A percentile compares a stretch with the other conserved stretches of the same genome.
phyloP scores from a whole-genome alignment of 2,797 vertebrate species.

The Darevskia nairensis region DNA sequence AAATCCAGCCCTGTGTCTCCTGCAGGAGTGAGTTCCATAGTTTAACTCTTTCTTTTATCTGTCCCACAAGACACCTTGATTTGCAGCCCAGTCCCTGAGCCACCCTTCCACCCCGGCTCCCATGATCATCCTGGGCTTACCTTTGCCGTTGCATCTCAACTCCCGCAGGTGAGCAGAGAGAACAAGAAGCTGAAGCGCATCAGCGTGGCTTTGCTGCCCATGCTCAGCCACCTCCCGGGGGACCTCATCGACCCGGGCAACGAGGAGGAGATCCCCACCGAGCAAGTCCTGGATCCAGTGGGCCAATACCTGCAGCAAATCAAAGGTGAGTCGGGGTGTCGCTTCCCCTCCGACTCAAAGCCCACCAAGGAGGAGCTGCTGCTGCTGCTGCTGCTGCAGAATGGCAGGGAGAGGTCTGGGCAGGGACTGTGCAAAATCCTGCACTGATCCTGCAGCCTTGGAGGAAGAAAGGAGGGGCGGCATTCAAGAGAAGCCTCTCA shows the following conservation, averaged over 20 bases:
- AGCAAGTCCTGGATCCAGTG: conserved; percentile 28
- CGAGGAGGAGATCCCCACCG: conserved; percentile 12
- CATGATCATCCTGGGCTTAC: no score
- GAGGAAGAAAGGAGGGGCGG: no score
- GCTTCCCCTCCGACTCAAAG: neutral
- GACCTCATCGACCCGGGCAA: conserved; percentile 47
- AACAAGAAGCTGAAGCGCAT: conserved; percentile 78
- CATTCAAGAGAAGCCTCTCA: no score
- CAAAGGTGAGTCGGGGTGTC: conserved; percentile 69
- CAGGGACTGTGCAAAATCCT: no score
- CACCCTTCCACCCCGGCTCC: neutral
- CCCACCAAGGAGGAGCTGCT: fast-evolving
- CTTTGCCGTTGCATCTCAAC: neutral
- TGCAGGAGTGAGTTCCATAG: no score
- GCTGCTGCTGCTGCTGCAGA: fast-evolving
- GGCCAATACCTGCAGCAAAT: conserved; percentile 77
- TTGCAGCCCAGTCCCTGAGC: neutral
- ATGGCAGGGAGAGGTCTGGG: no score
- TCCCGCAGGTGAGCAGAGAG: conserved; percentile 78
- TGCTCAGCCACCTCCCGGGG: conserved; percentile 70
- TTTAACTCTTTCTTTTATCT: no score
- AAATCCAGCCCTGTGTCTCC: no score
- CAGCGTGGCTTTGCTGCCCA: conserved; percentile 74
- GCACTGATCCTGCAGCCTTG: no score
- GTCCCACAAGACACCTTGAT: neutral